Percentiles rank a stretch among this genome's conserved stretches.
Evolutionary conservation across 1,140 invertebrate genomes (phyloP).

Genomic region (Drosophila nebulosa): DNA sequence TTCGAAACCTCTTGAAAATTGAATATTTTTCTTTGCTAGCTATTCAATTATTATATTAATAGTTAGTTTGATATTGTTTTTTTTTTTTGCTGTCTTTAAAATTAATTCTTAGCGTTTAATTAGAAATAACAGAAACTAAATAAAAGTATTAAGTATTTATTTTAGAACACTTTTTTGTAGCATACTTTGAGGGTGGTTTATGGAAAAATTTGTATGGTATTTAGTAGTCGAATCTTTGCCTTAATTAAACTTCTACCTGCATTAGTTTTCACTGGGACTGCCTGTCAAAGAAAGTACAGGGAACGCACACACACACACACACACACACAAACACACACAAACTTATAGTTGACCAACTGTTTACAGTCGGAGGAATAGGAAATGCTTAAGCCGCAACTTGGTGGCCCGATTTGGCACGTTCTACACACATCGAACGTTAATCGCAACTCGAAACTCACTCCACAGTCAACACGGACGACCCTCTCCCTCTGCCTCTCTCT

Average conservation of each 20-base stretch:
- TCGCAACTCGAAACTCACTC: neutral
- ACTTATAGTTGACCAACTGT: neutral
- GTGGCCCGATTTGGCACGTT: conserved; percentile 40
- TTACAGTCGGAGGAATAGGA: neutral
- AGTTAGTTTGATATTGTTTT: too few relatives aligned
- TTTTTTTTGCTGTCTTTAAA: too few relatives aligned
- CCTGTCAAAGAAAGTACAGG: too few relatives aligned
- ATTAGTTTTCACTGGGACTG: too few relatives aligned
- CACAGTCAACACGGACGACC: conserved; percentile 32
- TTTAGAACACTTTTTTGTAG: neutral
- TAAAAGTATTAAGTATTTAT: too few relatives aligned
- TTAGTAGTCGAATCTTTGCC: neutral
- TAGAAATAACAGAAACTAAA: too few relatives aligned
- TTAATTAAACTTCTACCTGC: neutral
- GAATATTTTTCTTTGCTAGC: too few relatives aligned
- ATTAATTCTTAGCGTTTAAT: too few relatives aligned
- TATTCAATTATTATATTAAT: too few relatives aligned
- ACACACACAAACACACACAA: neutral
- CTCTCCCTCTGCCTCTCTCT: neutral
- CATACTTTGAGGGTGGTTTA: neutral
- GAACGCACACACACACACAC: neutral
- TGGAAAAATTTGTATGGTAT: neutral
- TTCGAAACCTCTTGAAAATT: too few relatives aligned
- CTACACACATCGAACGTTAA: conserved; percentile 14
- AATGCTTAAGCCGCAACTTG: neutral